Conservation (phyloP, 2,888 invertebrate genomes). For the Tyria jacobaeae region DNA sequence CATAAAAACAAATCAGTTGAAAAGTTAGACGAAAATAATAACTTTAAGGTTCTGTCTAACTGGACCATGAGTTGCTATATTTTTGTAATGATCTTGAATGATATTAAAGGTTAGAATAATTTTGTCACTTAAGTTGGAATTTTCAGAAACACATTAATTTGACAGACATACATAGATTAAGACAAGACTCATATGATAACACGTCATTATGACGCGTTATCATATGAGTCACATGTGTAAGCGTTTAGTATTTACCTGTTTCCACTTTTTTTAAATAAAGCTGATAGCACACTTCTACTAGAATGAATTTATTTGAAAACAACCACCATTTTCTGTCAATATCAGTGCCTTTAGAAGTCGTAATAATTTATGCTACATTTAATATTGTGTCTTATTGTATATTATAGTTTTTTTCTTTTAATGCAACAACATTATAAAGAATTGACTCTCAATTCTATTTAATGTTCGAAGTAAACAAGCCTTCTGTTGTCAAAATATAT, state of each 20-base stretch:
- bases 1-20: neutral
- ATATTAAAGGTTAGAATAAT: neutral
- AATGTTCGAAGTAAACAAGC: no score
- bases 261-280: no score
- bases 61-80: slow-evolving; percentile 23
- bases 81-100: neutral
- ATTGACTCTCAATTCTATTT: no score
- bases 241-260: slow-evolving; percentile 17
- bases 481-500: no score
- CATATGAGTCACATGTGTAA: slow-evolving; percentile 32
- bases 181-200: slow-evolving; percentile 3
- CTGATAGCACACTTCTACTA: no score
- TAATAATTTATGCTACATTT: no score
- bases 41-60: slow-evolving; percentile 42
- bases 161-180: neutral
- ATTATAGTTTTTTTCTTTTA: no score
- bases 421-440: no score
- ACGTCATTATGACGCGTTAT: slow-evolving; percentile 27
- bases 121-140: neutral
- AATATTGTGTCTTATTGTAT: no score
- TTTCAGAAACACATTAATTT: neutral
- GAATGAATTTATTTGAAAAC: no score
- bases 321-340: no score
- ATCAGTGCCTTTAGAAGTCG: no score
- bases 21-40: slow-evolving; percentile 23